Base-by-base conservation (phyloP, 1,140 invertebrate species). In the Drosophila repletoides region DNA sequence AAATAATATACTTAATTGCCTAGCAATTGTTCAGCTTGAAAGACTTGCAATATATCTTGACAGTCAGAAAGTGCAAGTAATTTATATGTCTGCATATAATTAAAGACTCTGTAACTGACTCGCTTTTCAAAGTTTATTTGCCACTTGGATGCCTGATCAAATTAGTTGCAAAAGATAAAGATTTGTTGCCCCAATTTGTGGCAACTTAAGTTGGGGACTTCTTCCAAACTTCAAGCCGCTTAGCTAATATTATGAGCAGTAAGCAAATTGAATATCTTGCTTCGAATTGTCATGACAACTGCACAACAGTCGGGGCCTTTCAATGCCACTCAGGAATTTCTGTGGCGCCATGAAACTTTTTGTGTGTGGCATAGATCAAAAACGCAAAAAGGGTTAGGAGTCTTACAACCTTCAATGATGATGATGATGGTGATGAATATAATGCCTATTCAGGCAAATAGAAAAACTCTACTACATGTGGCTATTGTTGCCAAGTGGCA, bases 391-490 rank as follows among this genome's bases (percentile, higher is more conserved):
- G 64, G 70, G 49, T 63, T 65, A 43, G 24, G 38, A 21, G 14
- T 15, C n/a, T 21, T 9, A 22, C 29, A 10, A 26, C 43, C 31
- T 45, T 28, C 29, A 56, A 14, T 74, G 72, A 72, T 73, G 38
- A 22, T 41, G 38, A 28, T 5, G 24, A 43, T 58, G 74, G 63
- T 66, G 69, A 83, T 83, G 60, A 76, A 64, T 74, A 84, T 83
- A 83, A 84, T 83, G 70, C 74, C 65, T 67, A 83, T 84, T 83
- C 79, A 79, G 56, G 80, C 79, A 83, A 84, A 84, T 86, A 77
- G 74, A 75, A 74, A 75, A 69, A 75, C 22, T 41, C 28, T 33
- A 43, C 38, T 49, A 59, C 71, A 86, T 72, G 79, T 79, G 71
- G 65, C 74, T 68, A 79, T 83, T 83, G 79, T 84, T 84, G 74